These are phyloP conservation scores for Lutra lutra DNA, from an alignment of 2,797 vertebrate genomes.

Conservation along the genomic window DNA sequence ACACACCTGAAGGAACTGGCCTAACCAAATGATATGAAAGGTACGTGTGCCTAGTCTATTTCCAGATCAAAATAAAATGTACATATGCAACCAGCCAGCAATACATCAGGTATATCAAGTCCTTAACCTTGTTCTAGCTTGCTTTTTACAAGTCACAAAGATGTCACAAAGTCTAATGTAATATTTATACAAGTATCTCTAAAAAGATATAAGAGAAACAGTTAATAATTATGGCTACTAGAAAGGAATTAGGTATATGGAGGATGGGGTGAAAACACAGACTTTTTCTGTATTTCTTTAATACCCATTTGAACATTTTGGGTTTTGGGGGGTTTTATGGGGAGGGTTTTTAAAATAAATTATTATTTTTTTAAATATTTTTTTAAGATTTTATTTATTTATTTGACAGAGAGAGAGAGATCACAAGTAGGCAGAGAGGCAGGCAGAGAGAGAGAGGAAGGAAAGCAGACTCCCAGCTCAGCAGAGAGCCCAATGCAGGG, in stretches of 20 bases:
- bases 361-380: no score
- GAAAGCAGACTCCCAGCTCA: no score
- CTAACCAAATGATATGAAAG: background rate
- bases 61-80: constrained; percentile 10
- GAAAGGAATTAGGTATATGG: background rate
- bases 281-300: background rate
- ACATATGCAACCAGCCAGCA: background rate
- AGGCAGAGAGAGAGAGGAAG: no score
- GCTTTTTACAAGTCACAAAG: background rate
- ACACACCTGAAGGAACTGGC: background rate
- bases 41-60: background rate
- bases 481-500: no score
- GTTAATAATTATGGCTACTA: background rate
- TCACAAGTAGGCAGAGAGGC: no score
- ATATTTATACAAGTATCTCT: background rate
- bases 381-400: no score
- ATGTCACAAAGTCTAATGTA: background rate
- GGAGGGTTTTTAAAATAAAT: background rate
- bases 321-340: background rate
- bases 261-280: background rate
- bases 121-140: background rate
- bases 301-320: background rate
- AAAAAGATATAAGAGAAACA: background rate
- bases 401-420: no score
- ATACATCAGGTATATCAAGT: background rate